Conservation (phyloP, 1,140 invertebrate species). For the Eurosta solidaginis region DNA sequence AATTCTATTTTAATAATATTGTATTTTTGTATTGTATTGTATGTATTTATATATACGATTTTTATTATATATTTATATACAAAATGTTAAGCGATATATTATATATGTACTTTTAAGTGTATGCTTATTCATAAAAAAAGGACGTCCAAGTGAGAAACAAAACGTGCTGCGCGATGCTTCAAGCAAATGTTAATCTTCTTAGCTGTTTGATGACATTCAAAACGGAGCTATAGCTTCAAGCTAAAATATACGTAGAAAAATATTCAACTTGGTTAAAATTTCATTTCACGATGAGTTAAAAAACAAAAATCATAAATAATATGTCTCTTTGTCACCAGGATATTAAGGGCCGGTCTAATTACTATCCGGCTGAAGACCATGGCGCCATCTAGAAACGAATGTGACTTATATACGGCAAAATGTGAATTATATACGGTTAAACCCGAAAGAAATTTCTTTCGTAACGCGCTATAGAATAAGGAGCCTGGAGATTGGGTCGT, state of each 20-base stretch:
- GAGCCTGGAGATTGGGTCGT: too few relatives aligned
- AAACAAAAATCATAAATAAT: too few relatives aligned
- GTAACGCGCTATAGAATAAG: too few relatives aligned
- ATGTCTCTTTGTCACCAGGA: too few relatives aligned
- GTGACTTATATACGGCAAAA: too few relatives aligned
- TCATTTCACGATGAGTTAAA: too few relatives aligned
- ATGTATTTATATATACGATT: background rate
- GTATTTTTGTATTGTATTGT: too few relatives aligned
- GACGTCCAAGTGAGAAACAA: background rate
- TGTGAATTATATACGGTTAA: too few relatives aligned
- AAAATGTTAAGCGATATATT: background rate
- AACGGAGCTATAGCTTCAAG: background rate
- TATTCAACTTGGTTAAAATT: conserved; percentile 3
- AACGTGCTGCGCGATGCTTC: background rate
- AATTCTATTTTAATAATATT: background rate
- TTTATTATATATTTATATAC: conserved; percentile 22
- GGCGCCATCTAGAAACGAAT: too few relatives aligned
- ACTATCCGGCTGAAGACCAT: too few relatives aligned
- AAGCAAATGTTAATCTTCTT: background rate
- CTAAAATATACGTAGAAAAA: background rate
- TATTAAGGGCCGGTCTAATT: too few relatives aligned
- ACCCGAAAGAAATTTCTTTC: too few relatives aligned
- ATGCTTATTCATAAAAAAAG: background rate
- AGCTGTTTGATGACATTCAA: background rate
- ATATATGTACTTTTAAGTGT: conserved; percentile 5